phyloP scores from a whole-genome alignment of 2,113 vertebrate genomes.

The Reinhardtius hippoglossoides region DNA sequence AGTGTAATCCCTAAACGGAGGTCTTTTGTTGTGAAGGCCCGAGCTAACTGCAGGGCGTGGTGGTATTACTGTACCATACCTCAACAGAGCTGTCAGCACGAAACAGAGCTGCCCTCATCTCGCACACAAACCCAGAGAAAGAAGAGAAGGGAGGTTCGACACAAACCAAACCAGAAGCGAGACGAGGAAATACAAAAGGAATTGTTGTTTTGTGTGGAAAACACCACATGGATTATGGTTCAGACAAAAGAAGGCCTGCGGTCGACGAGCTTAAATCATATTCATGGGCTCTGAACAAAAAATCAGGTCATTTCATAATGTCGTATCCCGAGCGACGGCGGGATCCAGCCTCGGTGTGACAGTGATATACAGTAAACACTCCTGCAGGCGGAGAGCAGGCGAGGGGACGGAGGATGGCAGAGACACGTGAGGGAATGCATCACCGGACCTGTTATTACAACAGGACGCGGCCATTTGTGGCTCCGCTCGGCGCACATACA shows the following conservation, averaged over 20 bases:
- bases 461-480: slow-evolving; percentile 51
- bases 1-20: slow-evolving; percentile 58
- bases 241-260: slow-evolving; percentile 27
- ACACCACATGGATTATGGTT: slow-evolving; percentile 22
- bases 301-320: slow-evolving; percentile 52
- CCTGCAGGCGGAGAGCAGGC: slow-evolving; percentile 33
- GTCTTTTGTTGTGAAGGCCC: slow-evolving; percentile 56
- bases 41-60: slow-evolving; percentile 59
- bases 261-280: slow-evolving; percentile 44
- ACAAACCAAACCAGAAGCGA: background rate
- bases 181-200: slow-evolving; percentile 4
- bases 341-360: slow-evolving; percentile 19
- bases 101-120: slow-evolving; percentile 22
- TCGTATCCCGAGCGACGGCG: slow-evolving; percentile 38
- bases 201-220: slow-evolving; percentile 20
- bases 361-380: slow-evolving; percentile 42
- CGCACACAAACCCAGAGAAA: slow-evolving; percentile 42
- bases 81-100: slow-evolving; percentile 48
- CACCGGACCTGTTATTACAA: slow-evolving; percentile 28
- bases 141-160: slow-evolving; percentile 13
- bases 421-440: slow-evolving; percentile 38
- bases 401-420: slow-evolving; percentile 13
- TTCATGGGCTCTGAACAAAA: slow-evolving; percentile 39
- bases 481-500: slow-evolving; percentile 29
- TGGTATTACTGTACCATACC: slow-evolving; percentile 51